Evolutionary conservation across 2,797 vertebrate genomes (phyloP).

Genomic region (Pachyuromys duprasi): DNA sequence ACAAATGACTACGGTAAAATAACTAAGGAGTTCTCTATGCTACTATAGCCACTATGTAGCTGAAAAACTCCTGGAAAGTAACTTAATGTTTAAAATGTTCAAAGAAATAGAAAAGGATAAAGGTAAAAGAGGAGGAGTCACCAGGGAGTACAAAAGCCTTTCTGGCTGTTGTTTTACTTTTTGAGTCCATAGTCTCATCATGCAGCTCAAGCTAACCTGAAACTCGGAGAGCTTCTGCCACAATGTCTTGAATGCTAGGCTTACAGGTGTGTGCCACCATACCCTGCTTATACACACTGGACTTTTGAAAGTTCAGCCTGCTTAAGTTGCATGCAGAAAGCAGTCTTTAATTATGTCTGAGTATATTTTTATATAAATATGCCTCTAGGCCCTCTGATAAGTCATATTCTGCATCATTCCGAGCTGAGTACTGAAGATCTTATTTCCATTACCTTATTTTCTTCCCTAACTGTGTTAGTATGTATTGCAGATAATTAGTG

Average conservation of each 20-base stretch:
- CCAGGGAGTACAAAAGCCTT: neutral
- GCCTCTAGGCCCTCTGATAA: neutral
- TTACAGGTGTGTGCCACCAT: neutral
- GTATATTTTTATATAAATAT: neutral
- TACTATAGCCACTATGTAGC: neutral
- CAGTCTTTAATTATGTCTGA: neutral
- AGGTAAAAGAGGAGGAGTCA: neutral
- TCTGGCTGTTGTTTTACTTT: neutral
- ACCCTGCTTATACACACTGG: neutral
- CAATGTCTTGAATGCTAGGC: neutral
- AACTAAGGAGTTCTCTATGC: neutral
- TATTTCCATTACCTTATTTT: constrained; percentile 37
- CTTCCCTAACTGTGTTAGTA: neutral
- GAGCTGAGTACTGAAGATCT: neutral
- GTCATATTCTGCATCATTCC: neutral
- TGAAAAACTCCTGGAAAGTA: neutral
- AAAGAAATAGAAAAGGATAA: neutral
- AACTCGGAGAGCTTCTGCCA: neutral
- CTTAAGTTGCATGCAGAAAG: neutral
- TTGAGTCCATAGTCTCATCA: neutral
- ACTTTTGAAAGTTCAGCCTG: neutral
- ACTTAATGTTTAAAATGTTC: neutral
- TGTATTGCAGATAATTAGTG: neutral
- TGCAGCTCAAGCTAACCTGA: neutral
- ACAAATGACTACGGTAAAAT: neutral